Percentiles rank a stretch among this genome's conserved stretches.
These are phyloP conservation scores for Sialis lutaria DNA, from an alignment of 2,888 invertebrate species.

Conservation along the genomic window DNA sequence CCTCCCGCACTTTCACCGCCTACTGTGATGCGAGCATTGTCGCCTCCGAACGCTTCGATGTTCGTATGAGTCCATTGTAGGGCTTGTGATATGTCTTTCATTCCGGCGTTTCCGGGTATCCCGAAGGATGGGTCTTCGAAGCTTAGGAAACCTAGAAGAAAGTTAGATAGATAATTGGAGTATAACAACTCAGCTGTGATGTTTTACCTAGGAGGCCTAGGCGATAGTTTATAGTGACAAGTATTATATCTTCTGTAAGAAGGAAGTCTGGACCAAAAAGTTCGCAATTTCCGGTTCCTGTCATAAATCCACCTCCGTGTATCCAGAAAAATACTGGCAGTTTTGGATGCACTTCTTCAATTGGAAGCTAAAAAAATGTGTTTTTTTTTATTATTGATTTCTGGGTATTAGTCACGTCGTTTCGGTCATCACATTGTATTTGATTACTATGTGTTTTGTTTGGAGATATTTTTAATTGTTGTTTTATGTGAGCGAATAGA, in stretches of 20 bases:
- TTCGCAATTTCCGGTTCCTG: slow-evolving; percentile 22
- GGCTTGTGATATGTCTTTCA: slow-evolving; percentile 10
- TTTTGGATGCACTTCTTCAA: not conserved
- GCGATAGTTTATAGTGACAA: slow-evolving; percentile 29
- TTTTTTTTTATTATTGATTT: no score
- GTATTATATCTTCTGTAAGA: slow-evolving; percentile 27
- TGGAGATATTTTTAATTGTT: slow-evolving; percentile 5
- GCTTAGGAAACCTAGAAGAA: slow-evolving; percentile 6
- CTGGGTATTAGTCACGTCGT: no score
- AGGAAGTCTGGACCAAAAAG: slow-evolving; percentile 27
- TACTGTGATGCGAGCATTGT: slow-evolving; percentile 13
- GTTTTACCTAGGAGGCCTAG: slow-evolving; percentile 22
- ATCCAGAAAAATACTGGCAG: slow-evolving; percentile 28
- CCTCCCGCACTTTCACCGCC: slow-evolving; percentile 16
- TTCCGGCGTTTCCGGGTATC: slow-evolving; percentile 10
- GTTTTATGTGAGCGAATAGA: not conserved
- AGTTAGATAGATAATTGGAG: no score
- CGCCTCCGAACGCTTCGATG: slow-evolving; percentile 11
- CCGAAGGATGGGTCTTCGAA: slow-evolving; percentile 6
- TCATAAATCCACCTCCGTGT: slow-evolving; percentile 30
- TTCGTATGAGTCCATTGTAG: slow-evolving; percentile 11
- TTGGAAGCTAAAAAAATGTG: not conserved
- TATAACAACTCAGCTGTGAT: no score
- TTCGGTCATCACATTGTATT: no score
- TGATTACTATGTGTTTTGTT: no score